A percentile compares a stretch with the other conserved stretches of the same genome.
Conservation (phyloP, 2,888 invertebrate genomes). For the Odiellus spinosus region DNA sequence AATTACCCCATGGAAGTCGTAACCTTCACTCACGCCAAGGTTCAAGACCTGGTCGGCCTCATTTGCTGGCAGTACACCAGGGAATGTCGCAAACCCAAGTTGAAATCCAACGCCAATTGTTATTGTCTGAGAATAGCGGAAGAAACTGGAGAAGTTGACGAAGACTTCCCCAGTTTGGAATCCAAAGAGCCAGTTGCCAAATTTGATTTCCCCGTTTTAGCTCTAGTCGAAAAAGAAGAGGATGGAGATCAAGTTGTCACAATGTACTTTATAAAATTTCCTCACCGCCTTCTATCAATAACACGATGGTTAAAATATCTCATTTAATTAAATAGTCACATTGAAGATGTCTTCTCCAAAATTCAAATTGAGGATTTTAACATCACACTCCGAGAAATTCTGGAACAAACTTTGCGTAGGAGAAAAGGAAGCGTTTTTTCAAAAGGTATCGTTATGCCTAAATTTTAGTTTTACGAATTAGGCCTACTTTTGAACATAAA, state of each 20-base stretch:
- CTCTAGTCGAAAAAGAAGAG: conserved; percentile 53
- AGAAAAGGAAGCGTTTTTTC: conserved; percentile 10
- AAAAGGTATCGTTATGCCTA: conserved; percentile 7
- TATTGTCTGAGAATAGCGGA: conserved; percentile 88
- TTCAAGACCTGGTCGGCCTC: conserved; percentile 67
- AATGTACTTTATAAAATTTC: not conserved
- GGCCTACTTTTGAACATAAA: no score
- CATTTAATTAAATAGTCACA: conserved; percentile 24
- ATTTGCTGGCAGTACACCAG: conserved; percentile 50
- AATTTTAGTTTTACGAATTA: no score
- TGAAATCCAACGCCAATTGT: conserved; percentile 33
- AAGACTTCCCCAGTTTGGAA: conserved; percentile 81
- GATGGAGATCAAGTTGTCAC: not conserved
- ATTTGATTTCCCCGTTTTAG: conserved; percentile 60
- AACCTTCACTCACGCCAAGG: conserved; percentile 16
- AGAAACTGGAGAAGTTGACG: conserved; percentile 87
- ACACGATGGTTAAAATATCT: no score
- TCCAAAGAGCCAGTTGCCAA: conserved; percentile 74
- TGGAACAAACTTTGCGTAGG: conserved; percentile 18
- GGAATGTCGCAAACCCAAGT: conserved; percentile 41
- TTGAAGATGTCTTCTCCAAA: conserved; percentile 30
- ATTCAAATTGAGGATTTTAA: conserved; percentile 26
- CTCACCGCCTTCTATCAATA: no score
- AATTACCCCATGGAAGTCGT: conserved; percentile 39
- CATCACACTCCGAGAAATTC: conserved; percentile 16